phyloP scores from a whole-genome alignment of 2,113 vertebrate species.

The Clarias batrachus region DNA sequence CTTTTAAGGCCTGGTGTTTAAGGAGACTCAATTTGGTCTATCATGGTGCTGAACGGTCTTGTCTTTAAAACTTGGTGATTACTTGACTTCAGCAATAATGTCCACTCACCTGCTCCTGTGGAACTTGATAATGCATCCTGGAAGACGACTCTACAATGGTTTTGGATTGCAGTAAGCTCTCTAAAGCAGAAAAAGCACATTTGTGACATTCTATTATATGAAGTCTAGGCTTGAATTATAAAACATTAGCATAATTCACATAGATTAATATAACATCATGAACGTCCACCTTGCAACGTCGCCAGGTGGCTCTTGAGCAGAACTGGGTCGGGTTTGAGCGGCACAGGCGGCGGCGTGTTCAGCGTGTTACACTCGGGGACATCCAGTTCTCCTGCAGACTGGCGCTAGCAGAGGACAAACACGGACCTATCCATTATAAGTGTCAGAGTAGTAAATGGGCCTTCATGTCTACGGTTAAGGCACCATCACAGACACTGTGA shows the following conservation, averaged over 20 bases:
- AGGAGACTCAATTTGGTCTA: background rate
- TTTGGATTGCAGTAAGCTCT: conserved; percentile 79
- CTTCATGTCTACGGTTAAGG: conserved; percentile 3
- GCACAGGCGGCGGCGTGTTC: conserved; percentile 81
- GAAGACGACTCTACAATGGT: conserved; percentile 80
- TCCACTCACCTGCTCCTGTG: conserved; percentile 81
- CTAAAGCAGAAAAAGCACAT: conserved; percentile 60
- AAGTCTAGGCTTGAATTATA: background rate
- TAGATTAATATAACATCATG: background rate
- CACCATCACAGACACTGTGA: conserved; percentile 10
- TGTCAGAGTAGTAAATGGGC: conserved; percentile 29
- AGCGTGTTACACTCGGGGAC: conserved; percentile 77
- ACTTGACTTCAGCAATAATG: background rate
- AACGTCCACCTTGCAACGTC: conserved; percentile 76
- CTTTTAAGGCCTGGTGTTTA: background rate
- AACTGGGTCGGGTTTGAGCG: conserved; percentile 81
- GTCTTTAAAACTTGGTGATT: background rate
- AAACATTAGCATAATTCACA: background rate
- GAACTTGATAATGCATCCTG: conserved; percentile 83
- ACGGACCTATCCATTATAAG: conserved; percentile 25
- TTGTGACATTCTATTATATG: background rate
- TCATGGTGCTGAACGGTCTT: background rate
- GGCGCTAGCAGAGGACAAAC: conserved; percentile 48
- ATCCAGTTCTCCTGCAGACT: conserved; percentile 81
- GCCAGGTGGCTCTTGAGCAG: conserved; percentile 79